Evolutionary conservation across 2,888 invertebrate genomes (phyloP), one percentile per base, ranked within the genome.

Genomic region (Crossocerus cetratus): DNA sequence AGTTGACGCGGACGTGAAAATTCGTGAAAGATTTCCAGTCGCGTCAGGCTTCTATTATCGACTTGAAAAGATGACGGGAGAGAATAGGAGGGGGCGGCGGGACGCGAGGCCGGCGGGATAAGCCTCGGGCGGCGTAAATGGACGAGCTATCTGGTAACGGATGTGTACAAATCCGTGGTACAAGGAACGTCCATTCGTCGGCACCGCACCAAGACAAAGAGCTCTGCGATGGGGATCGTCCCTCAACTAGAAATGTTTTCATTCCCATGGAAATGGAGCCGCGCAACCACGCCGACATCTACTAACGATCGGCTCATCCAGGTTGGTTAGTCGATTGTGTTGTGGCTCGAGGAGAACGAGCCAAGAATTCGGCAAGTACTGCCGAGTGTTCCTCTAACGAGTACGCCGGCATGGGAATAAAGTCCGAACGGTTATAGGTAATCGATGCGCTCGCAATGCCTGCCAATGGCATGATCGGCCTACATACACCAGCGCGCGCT

Each of bases 211-310:
- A 74, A 83, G 66, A 76, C 73, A 72, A 73, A 76, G 72, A 67
- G 56, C 66, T 23, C 62, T 67, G 63, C 69, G 65, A 76, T 76
- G 78, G 72, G 75, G 74, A 80, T 72, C 64, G 63, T 53, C 67
- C 73, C 75, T 74, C 82, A 75, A 85, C 80, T 74, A 74, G 76
- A 74, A 78, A 81, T 81, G 85, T 84, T 84, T 85, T 85, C 81
- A 80, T 82, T 84, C 83, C 80, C 77, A 85, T 85, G 83, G 80
- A 82, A 85, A 85, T 82, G 71, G 60, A 45, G 60, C 60, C 60
- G 72, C 53, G 58, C 23, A 21, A 60, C 42, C 49, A 60, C 57
- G 42, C 42, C 58, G 61, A 57, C 55, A 32, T 32, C 11, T 11
- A 70, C 58, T 43, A 63, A 54, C 55, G 63, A 66, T 67, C 69